Conservation (phyloP, 2,888 invertebrate genomes). For the Aricia artaxerxes region DNA sequence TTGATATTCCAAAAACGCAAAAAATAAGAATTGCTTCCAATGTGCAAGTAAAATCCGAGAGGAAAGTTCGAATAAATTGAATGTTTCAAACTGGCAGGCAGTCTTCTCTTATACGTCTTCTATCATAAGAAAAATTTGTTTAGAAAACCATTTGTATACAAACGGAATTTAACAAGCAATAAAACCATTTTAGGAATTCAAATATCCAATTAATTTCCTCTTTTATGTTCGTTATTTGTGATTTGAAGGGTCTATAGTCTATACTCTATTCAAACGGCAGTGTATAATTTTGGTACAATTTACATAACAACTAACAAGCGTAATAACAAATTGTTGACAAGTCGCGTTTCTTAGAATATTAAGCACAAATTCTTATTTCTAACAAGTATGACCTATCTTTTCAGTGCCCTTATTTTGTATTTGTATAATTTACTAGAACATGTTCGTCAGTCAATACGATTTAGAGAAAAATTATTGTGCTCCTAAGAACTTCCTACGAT, state of each 20-base stretch:
- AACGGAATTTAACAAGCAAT: neutral
- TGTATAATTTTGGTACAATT: neutral
- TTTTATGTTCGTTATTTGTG: neutral
- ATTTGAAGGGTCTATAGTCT: neutral
- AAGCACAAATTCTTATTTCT: neutral
- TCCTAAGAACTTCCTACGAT: no score
- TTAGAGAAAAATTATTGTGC: no score
- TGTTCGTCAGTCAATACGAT: no score
- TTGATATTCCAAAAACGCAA: no score
- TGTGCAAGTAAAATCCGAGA: no score
- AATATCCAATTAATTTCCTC: neutral
- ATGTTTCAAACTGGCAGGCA: no score
- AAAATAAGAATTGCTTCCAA: no score
- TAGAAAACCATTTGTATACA: no score
- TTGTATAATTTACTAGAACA: neutral
- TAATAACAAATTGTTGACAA: neutral
- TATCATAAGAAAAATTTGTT: no score
- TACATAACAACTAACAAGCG: neutral
- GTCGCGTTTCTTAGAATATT: neutral
- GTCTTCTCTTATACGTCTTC: no score
- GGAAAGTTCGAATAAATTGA: no score
- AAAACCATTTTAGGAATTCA: neutral
- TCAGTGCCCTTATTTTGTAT: neutral
- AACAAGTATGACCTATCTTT: neutral
- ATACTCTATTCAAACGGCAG: neutral